These are phyloP conservation scores for Pangasianodon gigas DNA, from an alignment of 2,113 vertebrate species.

Conservation along the genomic window DNA sequence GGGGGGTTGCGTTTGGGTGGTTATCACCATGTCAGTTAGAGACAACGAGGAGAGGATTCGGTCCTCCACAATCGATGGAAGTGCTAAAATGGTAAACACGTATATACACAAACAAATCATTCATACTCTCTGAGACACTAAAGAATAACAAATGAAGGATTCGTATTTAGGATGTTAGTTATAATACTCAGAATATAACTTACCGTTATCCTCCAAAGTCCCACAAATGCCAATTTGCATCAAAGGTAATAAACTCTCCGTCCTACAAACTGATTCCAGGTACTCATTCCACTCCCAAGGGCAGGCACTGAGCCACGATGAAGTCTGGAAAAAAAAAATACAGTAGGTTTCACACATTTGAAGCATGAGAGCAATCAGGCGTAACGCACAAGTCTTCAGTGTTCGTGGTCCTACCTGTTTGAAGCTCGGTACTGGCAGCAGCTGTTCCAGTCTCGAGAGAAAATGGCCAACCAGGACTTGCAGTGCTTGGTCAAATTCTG, in stretches of 20 bases:
- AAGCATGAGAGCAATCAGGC: neutral
- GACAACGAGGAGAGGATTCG: slow-evolving; percentile 49
- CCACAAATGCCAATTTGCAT: slow-evolving; percentile 73
- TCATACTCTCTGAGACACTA: no score
- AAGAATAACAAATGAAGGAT: neutral
- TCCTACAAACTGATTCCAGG: slow-evolving; percentile 72
- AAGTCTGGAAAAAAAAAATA: slow-evolving; percentile 60
- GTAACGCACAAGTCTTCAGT: neutral
- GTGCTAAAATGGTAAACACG: slow-evolving; percentile 30
- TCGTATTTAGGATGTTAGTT: neutral
- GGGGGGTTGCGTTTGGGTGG: slow-evolving; percentile 32
- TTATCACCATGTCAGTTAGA: slow-evolving; percentile 12
- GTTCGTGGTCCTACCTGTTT: slow-evolving; percentile 67
- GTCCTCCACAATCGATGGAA: slow-evolving; percentile 53
- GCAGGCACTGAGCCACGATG: slow-evolving; percentile 69
- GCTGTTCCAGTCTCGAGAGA: slow-evolving; percentile 78
- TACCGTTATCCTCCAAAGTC: slow-evolving; percentile 71
- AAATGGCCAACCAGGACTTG: slow-evolving; percentile 82
- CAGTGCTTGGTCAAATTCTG: slow-evolving; percentile 76
- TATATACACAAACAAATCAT: neutral
- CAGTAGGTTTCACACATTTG: neutral
- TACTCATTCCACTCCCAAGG: slow-evolving; percentile 73
- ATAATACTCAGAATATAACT: neutral
- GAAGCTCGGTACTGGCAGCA: slow-evolving; percentile 75
- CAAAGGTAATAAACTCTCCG: slow-evolving; percentile 71